These are phyloP conservation scores for Kryphioiulus occultus DNA, from an alignment of 2,888 invertebrate species.

Conservation along the genomic window DNA sequence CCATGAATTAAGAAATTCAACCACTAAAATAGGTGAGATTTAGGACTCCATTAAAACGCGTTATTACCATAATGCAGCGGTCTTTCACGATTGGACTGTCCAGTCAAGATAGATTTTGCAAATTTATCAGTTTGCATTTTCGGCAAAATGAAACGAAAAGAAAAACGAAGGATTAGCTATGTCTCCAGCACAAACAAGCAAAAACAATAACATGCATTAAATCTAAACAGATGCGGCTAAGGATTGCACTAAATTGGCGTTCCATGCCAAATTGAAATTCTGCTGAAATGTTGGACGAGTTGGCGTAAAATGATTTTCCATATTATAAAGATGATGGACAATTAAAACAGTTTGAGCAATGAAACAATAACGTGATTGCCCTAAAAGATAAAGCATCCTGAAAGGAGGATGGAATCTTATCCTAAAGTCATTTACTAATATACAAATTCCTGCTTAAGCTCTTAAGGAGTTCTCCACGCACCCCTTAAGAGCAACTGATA, in stretches of 20 bases:
- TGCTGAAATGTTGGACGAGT: too few relatives aligned
- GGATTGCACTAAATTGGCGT: too few relatives aligned
- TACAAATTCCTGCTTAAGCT: background rate
- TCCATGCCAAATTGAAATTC: too few relatives aligned
- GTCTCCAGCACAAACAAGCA: too few relatives aligned
- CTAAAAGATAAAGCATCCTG: too few relatives aligned
- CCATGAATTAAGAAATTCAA: background rate
- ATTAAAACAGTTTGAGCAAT: background rate
- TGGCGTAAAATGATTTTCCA: too few relatives aligned
- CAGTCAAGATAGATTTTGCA: background rate
- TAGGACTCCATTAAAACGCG: background rate
- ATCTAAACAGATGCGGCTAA: too few relatives aligned
- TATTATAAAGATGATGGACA: too few relatives aligned
- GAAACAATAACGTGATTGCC: background rate
- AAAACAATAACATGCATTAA: background rate
- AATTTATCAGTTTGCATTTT: background rate
- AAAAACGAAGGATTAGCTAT: background rate
- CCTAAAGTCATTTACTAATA: background rate
- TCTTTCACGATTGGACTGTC: background rate
- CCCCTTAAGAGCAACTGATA: background rate
- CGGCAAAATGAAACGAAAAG: background rate
- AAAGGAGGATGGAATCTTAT: too few relatives aligned
- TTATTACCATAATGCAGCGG: background rate
- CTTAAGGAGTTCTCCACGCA: background rate
- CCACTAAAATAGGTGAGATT: background rate